Evolutionary conservation across 1,140 invertebrate genomes (phyloP), one percentile per base, ranked within the genome.

Genomic region (Sarcophaga peregrina): DNA sequence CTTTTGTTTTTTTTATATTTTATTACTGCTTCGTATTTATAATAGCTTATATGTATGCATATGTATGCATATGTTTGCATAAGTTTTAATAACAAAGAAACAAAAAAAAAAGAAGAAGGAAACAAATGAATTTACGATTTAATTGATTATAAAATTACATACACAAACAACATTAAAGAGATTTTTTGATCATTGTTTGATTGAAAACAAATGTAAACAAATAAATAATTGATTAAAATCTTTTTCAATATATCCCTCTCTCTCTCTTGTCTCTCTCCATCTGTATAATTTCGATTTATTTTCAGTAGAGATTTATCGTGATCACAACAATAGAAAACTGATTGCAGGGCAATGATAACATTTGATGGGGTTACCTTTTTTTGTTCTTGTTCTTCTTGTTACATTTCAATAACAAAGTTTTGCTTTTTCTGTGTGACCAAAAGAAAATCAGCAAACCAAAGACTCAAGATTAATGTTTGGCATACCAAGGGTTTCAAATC

Each of bases 121-220:
- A n/a, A n/a, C n/a, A n/a, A n/a, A 68, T 7, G 8, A 68, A 68
- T 25, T 68, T 20, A 68, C 20, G 62, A 68, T 68, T 68, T 68
- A 68, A 68, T 68, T 68, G 62, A 68, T 20, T 68, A 62, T 17
- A 62, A 17, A 62, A 62, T 17, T 62, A 68, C 20, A 68, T n/a
- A 68, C 25, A 37, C 25, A 37, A 37, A 37, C 1, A 58, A 68
- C 7, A 68, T 68, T 68, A 68, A 68, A 68, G 62, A 68, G 62
- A 68, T 68, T 68, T 58, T n/a, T 58, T 58, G 25, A 37, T 37
- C 25, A 37, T 37, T 37, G 25, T 37, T 2, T 37, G 25, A 37
- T 37, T 62, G n/a, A 62, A 62, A 62, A 68, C 3, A 68, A 5
- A 20, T 17, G n/a, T 13, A 58, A 58, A 58, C 8, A 68, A 68